Conservation (phyloP, 2,113 vertebrate species). For the Eleginops maclovinus region DNA sequence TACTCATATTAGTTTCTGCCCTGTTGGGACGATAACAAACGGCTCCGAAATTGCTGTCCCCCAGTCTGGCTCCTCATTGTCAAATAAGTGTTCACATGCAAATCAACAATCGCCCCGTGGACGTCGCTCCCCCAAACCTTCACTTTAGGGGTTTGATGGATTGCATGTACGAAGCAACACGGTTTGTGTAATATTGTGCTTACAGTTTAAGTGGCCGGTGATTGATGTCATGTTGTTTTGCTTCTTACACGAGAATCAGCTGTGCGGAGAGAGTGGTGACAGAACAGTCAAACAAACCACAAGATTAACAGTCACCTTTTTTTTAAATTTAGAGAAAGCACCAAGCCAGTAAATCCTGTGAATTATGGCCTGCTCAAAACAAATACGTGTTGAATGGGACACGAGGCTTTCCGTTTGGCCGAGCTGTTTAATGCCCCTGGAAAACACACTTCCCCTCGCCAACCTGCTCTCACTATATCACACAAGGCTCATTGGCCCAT, state of each 20-base stretch:
- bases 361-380: conserved; percentile 48
- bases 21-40: conserved; percentile 73
- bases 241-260: conserved; percentile 46
- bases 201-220: conserved; percentile 41
- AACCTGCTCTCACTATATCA: conserved; percentile 54
- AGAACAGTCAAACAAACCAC: conserved; percentile 48
- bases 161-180: conserved; percentile 35
- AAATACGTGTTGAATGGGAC: conserved; percentile 55
- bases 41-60: conserved; percentile 67
- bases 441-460: conserved; percentile 55
- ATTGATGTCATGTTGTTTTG: conserved; percentile 56
- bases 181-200: conserved; percentile 50
- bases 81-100: conserved; percentile 77
- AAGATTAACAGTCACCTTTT: conserved; percentile 51
- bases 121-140: conserved; percentile 27
- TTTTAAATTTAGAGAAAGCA: conserved; percentile 19
- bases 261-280: conserved; percentile 42
- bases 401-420: conserved; percentile 21
- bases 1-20: conserved; percentile 35
- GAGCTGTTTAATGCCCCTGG: conserved; percentile 48
- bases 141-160: conserved; percentile 61
- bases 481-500: conserved; percentile 68
- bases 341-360: not conserved
- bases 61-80: conserved; percentile 77
- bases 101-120: conserved; percentile 67